Evolutionary conservation across 2,888 invertebrate species (phyloP).

Genomic region (Aleiodes testaceus): DNA sequence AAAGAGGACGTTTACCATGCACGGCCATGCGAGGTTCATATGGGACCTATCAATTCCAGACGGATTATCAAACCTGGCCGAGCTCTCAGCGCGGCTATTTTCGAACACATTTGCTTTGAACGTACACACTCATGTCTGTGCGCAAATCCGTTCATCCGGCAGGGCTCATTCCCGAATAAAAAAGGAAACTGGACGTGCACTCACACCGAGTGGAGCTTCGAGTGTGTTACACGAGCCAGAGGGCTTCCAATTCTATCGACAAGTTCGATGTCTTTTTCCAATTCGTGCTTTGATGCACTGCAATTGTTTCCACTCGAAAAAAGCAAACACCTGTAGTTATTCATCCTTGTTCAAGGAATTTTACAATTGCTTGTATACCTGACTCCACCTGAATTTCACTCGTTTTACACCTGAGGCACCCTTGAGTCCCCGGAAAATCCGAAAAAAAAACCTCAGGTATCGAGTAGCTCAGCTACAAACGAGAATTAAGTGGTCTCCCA

Average conservation of each 20-base stretch:
- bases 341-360: neutral
- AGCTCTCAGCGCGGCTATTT: slow-evolving; percentile 52
- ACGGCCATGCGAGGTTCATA: slow-evolving; percentile 38
- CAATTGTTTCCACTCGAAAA: neutral
- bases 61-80: slow-evolving; percentile 52
- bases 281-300: neutral
- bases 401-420: slow-evolving; percentile 18
- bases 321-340: slow-evolving; percentile 8
- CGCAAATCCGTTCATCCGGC: slow-evolving; percentile 39
- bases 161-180: slow-evolving; percentile 17
- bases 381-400: neutral
- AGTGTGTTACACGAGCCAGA: slow-evolving; percentile 26
- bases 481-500: neutral
- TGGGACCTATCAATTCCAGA: slow-evolving; percentile 50
- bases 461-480: neutral
- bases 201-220: neutral
- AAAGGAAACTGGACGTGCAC: slow-evolving; percentile 25
- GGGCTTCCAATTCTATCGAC: slow-evolving; percentile 13
- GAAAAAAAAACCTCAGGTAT: neutral
- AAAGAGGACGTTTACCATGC: slow-evolving; percentile 28
- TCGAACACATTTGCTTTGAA: slow-evolving; percentile 38
- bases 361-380: neutral
- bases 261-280: slow-evolving; percentile 10
- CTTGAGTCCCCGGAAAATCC: neutral
- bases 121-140: slow-evolving; percentile 10